Evolutionary conservation across 2,113 vertebrate species (phyloP), one percentile per base, ranked within the genome.

Genomic region (Peromyscus californicus): DNA sequence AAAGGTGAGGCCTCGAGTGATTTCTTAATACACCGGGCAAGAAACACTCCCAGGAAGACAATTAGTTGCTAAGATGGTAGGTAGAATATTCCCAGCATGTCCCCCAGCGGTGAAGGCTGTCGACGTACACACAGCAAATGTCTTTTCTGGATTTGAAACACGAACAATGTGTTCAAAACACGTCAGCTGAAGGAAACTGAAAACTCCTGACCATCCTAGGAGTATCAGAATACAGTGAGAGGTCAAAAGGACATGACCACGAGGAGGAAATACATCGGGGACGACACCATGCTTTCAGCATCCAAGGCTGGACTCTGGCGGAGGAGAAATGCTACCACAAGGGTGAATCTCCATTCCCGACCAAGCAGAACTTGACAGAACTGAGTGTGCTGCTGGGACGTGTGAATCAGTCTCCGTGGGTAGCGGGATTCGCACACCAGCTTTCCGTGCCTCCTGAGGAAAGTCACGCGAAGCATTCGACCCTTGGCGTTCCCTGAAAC

Each of bases 231-330:
- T 85, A 57, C 45, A 88, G 57, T n/a, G 72, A 76, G 67, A 70
- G 74, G 75, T 90, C 90, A 92, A 63, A 63, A 51, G 78, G 65
- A 94, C 65, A 70, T 4, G 24, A 22, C 26, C 10, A 13, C 0
- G n/a, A n/a, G n/a, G 1, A 95, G 86, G 57, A 86, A 94, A 75
- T 96, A 83, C 89, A 54, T 93, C 78, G 31, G 70, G 0, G 42
- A 72, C 67, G 78, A 69, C 65, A 80, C 65, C 74, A 59, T 42
- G 65, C 24, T 36, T 3, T 22, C 78, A 65, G 91, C 54, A 79
- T 8, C 9, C 4, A 51, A 78, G 86, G 80, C 24, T 42, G 89
- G 10, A 80, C 87, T 69, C 29, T 51, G 74, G 11, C 33, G 79
- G 93, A 89, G 26, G 83, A 86, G 39, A 59, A 70, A 65, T 5